phyloP scores from a whole-genome alignment of 2,113 vertebrate species.

The Aphelocoma coerulescens region DNA sequence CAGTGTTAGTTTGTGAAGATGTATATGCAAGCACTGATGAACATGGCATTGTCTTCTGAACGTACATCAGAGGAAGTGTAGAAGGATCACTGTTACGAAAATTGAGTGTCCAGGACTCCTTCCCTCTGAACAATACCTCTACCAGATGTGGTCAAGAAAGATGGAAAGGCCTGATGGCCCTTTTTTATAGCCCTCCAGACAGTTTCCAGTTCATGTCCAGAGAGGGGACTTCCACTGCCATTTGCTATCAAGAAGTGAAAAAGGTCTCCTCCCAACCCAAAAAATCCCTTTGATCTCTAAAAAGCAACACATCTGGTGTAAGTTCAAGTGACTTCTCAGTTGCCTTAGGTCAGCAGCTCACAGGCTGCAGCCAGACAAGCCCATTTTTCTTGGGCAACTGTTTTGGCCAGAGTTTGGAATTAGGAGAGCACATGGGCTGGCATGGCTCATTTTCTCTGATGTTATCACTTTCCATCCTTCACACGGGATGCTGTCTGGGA shows the following conservation, averaged over 20 bases:
- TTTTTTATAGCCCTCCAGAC: not conserved
- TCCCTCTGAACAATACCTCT: not conserved
- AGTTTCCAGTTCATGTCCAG: not conserved
- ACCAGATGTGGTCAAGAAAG: not conserved
- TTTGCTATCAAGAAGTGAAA: slow-evolving; percentile 1
- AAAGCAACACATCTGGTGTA: not conserved
- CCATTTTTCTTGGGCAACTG: not conserved
- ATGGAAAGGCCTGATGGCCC: not conserved
- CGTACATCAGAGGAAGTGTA: rapidly evolving
- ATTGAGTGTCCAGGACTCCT: not conserved
- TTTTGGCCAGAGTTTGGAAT: not conserved
- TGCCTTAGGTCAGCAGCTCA: not conserved
- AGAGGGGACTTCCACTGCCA: not conserved
- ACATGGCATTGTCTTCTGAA: not conserved
- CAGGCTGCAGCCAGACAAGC: not conserved
- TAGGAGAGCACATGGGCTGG: not conserved
- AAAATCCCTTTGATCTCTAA: slow-evolving; percentile 15
- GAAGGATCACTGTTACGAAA: not conserved
- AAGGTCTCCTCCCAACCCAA: not conserved
- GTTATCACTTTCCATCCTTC: not conserved
- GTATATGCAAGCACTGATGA: not conserved
- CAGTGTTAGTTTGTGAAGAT: not conserved
- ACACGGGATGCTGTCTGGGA: rapidly evolving
- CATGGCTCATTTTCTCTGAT: not conserved
- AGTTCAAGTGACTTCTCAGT: not conserved